A percentile compares a stretch with the other conserved stretches of the same genome.
phyloP scores from a whole-genome alignment of 2,113 vertebrate genomes.

The Proterorhinus semilunaris region DNA sequence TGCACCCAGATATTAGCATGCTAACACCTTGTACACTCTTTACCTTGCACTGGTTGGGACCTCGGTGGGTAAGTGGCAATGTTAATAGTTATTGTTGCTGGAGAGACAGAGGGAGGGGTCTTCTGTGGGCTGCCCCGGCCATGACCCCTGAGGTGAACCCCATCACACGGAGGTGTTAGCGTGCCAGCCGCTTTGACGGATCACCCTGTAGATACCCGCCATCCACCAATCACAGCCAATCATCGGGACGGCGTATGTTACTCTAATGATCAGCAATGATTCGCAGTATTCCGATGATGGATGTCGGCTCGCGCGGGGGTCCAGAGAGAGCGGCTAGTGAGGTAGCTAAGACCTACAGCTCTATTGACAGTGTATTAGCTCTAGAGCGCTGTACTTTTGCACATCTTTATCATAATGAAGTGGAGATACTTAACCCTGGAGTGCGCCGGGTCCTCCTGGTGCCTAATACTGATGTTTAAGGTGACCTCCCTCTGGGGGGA shows the following conservation, averaged over 20 bases:
- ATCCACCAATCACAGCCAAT: constrained; percentile 73
- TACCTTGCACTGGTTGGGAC: constrained; percentile 11
- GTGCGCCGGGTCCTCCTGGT: constrained; percentile 49
- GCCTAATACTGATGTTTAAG: constrained; percentile 70
- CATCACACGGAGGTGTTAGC: constrained; percentile 74
- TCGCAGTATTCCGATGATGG: constrained; percentile 75
- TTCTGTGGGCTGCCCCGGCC: constrained; percentile 58
- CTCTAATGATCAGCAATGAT: constrained; percentile 77
- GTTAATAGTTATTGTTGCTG: constrained; percentile 26
- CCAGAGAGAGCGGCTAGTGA: constrained; percentile 54
- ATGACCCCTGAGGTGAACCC: constrained; percentile 70
- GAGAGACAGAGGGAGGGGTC: constrained; percentile 10
- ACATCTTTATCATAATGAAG: constrained; percentile 82
- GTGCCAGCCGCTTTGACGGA: constrained; percentile 76
- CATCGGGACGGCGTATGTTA: constrained; percentile 61
- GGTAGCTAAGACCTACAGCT: constrained; percentile 34
- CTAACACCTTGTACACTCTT: background rate
- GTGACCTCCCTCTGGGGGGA: constrained; percentile 74
- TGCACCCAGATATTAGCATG: background rate
- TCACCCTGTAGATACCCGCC: constrained; percentile 70
- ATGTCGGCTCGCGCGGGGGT: constrained; percentile 60
- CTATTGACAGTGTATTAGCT: constrained; percentile 62
- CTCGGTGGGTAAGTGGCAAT: constrained; percentile 16
- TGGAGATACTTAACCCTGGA: constrained; percentile 78
- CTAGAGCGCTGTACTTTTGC: constrained; percentile 61